A percentile compares a stretch with the other conserved stretches of the same genome.
These are phyloP conservation scores for Copidosoma aretas DNA, from an alignment of 2,888 invertebrate species.

Conservation along the genomic window DNA sequence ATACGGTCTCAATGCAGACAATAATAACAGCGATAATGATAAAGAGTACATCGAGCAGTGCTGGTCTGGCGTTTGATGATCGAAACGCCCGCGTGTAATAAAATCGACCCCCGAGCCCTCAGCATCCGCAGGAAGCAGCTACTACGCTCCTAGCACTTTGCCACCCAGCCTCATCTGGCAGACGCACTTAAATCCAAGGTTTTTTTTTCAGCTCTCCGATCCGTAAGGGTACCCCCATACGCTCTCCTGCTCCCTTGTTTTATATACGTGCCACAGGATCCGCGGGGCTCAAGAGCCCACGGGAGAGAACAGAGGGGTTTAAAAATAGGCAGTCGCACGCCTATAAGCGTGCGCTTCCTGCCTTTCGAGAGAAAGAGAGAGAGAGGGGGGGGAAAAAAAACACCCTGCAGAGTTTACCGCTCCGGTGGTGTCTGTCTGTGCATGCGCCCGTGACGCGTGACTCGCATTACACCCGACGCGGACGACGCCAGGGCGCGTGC, in stretches of 20 bases:
- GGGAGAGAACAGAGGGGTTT: slow-evolving; percentile 7
- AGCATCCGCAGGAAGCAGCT: slow-evolving; percentile 14
- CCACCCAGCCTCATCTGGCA: slow-evolving; percentile 3
- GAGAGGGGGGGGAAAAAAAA: background rate
- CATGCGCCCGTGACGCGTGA: too few species aligned
- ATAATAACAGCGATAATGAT: too few species aligned
- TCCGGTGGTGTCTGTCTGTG: too few species aligned
- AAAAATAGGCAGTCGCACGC: slow-evolving; percentile 38
- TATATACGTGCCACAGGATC: background rate
- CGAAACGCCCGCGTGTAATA: too few species aligned
- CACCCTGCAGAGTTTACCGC: background rate
- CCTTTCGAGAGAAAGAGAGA: background rate
- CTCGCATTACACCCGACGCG: too few species aligned
- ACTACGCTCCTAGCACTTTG: too few species aligned
- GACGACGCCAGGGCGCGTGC: too few species aligned
- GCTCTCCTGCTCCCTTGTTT: background rate
- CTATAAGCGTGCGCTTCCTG: slow-evolving; percentile 30
- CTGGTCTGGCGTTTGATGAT: too few species aligned
- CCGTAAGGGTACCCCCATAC: background rate
- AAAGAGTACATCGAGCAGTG: too few species aligned
- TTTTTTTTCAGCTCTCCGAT: background rate
- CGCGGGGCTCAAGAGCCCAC: background rate
- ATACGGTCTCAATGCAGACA: too few species aligned
- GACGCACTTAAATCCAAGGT: background rate
- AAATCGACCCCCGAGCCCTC: background rate